Evolutionary conservation across 2,888 invertebrate species (phyloP), one percentile per base, ranked within the genome.

Genomic region (Acrobeloides nanus): DNA sequence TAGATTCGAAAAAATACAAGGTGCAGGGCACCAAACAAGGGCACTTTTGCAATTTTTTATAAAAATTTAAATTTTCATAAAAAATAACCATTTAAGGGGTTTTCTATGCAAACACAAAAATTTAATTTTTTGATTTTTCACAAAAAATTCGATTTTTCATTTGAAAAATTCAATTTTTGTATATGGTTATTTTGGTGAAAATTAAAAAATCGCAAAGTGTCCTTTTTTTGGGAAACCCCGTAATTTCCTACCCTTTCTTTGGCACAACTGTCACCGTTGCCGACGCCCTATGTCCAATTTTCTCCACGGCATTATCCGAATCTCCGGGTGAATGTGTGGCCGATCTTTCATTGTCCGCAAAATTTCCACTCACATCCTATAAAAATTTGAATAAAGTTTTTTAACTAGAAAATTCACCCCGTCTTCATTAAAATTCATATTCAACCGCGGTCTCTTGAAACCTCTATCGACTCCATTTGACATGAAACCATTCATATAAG

Each of bases 221-320:
- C 31, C 31, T 29, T 23, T 23, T 23, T 23, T 35, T 24, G 3
- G 20, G n/a, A 12, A 34, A 34, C 18, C 18, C 21, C 35, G 5
- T 6, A 35, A 15, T 23, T 35, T 35, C 35, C 12, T 35, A 35
- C 35, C 35, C 15, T 23, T 35, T 35, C 5, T 41, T 43, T n/a
- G 46, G 44, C 17, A 32, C 2, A 17, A 46, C 48, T 1, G 47
- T 46, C n/a, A 45, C 48, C 21, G 47, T 46, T 24, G 47, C 46
- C 8, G 25, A 24, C 3, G 47, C 47, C n/a, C 37, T n/a, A 12
- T 18, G 43, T n/a, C 26, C 35, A 2, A n/a, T n/a, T 2, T 12
- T 12, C 20, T 20, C 39, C 23, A 20, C 23, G 20, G 18, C 24
- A 23, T 26, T 4, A 21, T 42, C 43, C 2, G 26, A 23, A 12